Base-by-base conservation (phyloP, 2,888 invertebrate genomes). In the Pteria penguin region DNA sequence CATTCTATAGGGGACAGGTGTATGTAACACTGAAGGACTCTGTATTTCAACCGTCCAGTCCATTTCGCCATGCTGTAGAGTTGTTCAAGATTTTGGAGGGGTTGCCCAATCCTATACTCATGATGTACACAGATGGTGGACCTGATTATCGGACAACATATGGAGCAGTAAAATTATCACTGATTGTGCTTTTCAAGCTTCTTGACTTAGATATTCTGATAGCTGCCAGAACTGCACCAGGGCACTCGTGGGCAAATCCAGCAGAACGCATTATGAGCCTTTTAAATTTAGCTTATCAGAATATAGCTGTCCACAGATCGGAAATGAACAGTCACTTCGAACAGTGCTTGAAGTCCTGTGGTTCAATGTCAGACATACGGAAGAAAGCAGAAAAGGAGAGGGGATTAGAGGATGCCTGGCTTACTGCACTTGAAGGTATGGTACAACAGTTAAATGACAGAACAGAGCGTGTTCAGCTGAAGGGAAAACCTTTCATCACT, bases 1-100 rank as follows among this genome's bases (percentile, higher is more conserved):
- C 74, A n/a, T 83, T 81, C 63, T 83, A 78, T 61, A 32, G 76
- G 18, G 83, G 81, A 4, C 60, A 76, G 31, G 83, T 83, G 4
- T 14, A 52, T 55, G 80, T 81, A 0, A 32, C 45, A 36, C 24
- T 57, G 18, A 57, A 2, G 26, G 1, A 73, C 67, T 68, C 75
- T 26, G 62, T 81, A 8, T 82, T 81, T 65, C 63, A 82, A 70
- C 29, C 67, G 29, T 55, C 57, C 32, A 29, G 11, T 32, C 66
- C 74, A 36, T 77, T 69, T 32, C 33, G 73, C 31, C 72, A 69
- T 65, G 71, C 65, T 26, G 62, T 31, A 32, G 76, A 76, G 36
- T 32, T 72, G 27, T 22, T n/a, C 3, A 58, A 67, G 3, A 33
- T 72, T n/a, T 55, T 76, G 36, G 22, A 11, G 11, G 24, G n/a